Evolutionary conservation across 2,888 invertebrate species (phyloP).

Genomic region (Hyppa rectilinea): DNA sequence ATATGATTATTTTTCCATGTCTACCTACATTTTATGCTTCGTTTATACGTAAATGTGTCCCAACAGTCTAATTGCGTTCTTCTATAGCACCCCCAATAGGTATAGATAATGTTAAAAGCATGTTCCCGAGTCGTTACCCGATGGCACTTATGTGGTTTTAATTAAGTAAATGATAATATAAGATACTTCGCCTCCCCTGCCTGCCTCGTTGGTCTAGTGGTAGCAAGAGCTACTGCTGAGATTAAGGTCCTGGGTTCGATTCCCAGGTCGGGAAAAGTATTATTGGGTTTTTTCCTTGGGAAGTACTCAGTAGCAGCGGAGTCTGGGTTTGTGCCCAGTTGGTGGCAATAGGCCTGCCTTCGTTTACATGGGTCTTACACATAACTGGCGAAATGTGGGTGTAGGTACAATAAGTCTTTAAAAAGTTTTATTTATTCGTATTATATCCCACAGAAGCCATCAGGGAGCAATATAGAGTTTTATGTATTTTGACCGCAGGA

Average conservation of each 20-base stretch:
- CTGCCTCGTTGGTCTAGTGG: too few relatives aligned
- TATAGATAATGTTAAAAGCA: slow-evolving; percentile 68
- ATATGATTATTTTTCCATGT: slow-evolving; percentile 74
- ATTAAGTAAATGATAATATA: slow-evolving; percentile 76
- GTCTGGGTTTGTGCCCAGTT: too few relatives aligned
- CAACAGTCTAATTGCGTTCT: slow-evolving; percentile 68
- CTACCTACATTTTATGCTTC: slow-evolving; percentile 65
- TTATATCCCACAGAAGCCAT: slow-evolving; percentile 35
- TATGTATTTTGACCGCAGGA: slow-evolving; percentile 25
- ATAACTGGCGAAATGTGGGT: too few relatives aligned
- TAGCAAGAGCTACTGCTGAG: too few relatives aligned
- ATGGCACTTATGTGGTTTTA: slow-evolving; percentile 68
- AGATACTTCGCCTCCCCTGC: too few relatives aligned
- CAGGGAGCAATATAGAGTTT: slow-evolving; percentile 44
- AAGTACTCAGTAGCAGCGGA: too few relatives aligned
- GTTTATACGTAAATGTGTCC: slow-evolving; percentile 71
- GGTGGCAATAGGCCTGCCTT: too few relatives aligned
- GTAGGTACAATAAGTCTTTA: too few relatives aligned
- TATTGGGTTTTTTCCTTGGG: too few relatives aligned
- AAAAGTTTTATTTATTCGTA: slow-evolving; percentile 39
- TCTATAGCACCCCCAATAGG: slow-evolving; percentile 55
- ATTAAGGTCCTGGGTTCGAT: too few relatives aligned
- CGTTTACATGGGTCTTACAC: too few relatives aligned
- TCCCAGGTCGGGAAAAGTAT: too few relatives aligned
- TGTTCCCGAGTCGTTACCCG: slow-evolving; percentile 59